These are phyloP conservation scores for Drosophila melanogaster DNA, from an alignment of 1,140 invertebrate species.

Conservation along the genomic window DNA sequence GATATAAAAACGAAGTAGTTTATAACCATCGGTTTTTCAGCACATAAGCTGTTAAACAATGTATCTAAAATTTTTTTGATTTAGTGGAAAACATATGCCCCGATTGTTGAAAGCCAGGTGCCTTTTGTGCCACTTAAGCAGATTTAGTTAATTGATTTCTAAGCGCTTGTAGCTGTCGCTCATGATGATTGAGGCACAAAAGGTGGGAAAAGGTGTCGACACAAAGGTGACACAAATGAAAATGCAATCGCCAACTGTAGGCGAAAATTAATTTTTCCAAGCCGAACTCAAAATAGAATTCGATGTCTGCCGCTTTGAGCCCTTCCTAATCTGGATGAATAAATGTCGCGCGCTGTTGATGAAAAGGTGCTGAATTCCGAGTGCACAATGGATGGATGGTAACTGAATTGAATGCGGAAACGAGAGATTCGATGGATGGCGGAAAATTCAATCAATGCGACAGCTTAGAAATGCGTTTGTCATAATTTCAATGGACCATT, in stretches of 20 bases:
- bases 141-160: slow-evolving; percentile 73
- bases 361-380: slow-evolving; percentile 59
- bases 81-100: slow-evolving; percentile 9
- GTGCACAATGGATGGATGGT: slow-evolving; percentile 45
- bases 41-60: neutral
- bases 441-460: slow-evolving; percentile 77
- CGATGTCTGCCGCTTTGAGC: slow-evolving; percentile 27
- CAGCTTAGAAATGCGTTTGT: slow-evolving; percentile 81
- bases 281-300: slow-evolving; percentile 25
- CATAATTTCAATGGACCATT: slow-evolving; percentile 80
- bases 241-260: slow-evolving; percentile 54
- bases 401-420: slow-evolving; percentile 1
- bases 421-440: slow-evolving; percentile 5
- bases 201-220: slow-evolving; percentile 60
- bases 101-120: slow-evolving; percentile 37
- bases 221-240: slow-evolving; percentile 53
- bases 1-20: neutral
- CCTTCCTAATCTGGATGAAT: slow-evolving; percentile 56
- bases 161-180: slow-evolving; percentile 59
- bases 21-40: neutral
- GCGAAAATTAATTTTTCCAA: slow-evolving; percentile 51
- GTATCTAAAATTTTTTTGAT: neutral
- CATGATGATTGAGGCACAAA: slow-evolving; percentile 53
- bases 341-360: slow-evolving; percentile 36
- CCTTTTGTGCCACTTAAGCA: slow-evolving; percentile 28